Base-by-base conservation (phyloP, 2,113 vertebrate species). In the Gasterosteus nipponicus region DNA sequence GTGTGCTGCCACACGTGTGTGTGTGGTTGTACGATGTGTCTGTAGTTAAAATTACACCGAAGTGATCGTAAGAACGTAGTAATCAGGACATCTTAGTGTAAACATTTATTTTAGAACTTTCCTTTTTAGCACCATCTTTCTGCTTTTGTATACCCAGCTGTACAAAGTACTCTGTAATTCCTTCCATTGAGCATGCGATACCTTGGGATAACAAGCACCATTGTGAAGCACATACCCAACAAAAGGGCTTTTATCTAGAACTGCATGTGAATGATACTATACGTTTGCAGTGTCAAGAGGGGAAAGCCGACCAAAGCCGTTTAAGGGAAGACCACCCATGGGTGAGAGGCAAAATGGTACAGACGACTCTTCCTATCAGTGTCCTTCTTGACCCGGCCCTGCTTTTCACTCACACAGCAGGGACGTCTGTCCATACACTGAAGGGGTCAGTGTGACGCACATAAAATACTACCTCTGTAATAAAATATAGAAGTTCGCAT, bases 261-360 rank as follows among this genome's bases (percentile, higher is more conserved):
- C 69, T 66, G 58, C 14, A 72, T 61, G 56, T 88, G 83, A 90
- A 88, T 84, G 81, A 83, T 86, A 86, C 82, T 82, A 87, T 90
- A 81, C 57, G 76, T 92, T 92, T 91, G 81, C 75, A 70, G 79
- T 51, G 82, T 81, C 78, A 77, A 74, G 76, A 86, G 80, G 80
- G 80, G 77, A 85, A 89, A 87, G 77, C 78, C 69, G 80, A 86
- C 84, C 77, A 83, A 87, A 84, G 70, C 65, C 70, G 29, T 31
- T 42, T 78, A 51, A 77, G 69, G 71, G 57, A 84, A 87, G 92
- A 93, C 92, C 92, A 93, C 90, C 90, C 82, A 73, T 86, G 84
- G 47, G 53, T 74, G 70, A 68, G 78, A 87, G 69, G 81, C 10
- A 69, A 78, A 80, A 80, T 56, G 49, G 54, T 65, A 71, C 29